Evolutionary conservation across 2,113 vertebrate species (phyloP), one percentile per base, ranked within the genome.

Genomic region (Zosterops japonicus): DNA sequence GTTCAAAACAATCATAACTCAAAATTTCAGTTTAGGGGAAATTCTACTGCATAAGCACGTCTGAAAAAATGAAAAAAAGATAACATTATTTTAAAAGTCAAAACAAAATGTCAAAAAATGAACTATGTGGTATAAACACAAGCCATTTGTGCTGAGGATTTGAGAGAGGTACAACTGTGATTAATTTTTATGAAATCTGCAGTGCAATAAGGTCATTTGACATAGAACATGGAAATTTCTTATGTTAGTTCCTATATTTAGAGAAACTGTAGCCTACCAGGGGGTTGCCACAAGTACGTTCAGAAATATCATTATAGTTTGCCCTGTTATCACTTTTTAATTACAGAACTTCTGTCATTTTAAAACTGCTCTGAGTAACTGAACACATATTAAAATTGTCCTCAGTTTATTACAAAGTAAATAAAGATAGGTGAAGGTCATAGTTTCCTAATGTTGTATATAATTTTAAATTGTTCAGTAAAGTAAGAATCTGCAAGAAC

Each of bases 351-450:
- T 93, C 24, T 67, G 59, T 86, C 25, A 89, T 42, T 78, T 87
- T 33, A 41, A 70, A 36, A 63, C 18, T 55, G 31, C 41, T 83
- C 5, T 31, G 35, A 83, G 42, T 79, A 95, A 52, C 22, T 33
- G 55, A 80, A 75, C 35, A 41, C 22, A 65, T 86, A 87, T 65
- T 27, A 75, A 93, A 83, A 68, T 86, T 89, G 33, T 47, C 63
- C 50, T 93, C 41, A 53, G 19, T 90, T 92, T 93, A 76, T 56
- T 84, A 89, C 53, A 71, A 88, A 60, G 60, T 71, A 94, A 63
- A 77, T 67, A 83, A 39, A 27, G 35, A 90, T 2, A 72, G 61
- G 17, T 27, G 69, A 46, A 59, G 63, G 63, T 29, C 77, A 75
- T 2, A n/a, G 8, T 41, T 53, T 81, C 60, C n/a, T 65, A 39